phyloP scores from a whole-genome alignment of 2,113 vertebrate genomes.

The Micronycteris hirsuta region DNA sequence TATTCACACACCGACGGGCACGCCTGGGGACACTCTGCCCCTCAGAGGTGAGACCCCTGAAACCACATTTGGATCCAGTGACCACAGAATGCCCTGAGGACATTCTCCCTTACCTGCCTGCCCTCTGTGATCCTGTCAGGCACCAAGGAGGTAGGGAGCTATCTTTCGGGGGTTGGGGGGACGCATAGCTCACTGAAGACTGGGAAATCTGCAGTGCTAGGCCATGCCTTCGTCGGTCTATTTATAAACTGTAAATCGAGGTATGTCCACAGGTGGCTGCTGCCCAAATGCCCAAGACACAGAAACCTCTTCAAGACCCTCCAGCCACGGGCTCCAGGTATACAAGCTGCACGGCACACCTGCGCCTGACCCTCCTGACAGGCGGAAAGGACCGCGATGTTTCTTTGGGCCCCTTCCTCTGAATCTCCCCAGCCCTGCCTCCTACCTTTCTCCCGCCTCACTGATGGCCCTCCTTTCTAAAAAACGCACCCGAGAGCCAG shows the following conservation, averaged over 20 bases:
- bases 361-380: too few species aligned
- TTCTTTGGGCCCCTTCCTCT: not conserved
- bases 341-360: not conserved
- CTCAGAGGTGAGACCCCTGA: not conserved
- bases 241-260: not conserved
- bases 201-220: not conserved
- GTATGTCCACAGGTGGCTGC: not conserved
- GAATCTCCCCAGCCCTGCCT: not conserved
- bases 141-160: not conserved
- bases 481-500: slow-evolving; percentile 19
- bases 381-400: not conserved
- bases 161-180: not conserved
- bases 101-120: not conserved
- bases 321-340: not conserved
- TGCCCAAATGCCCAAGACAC: not conserved
- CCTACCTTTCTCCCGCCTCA: not conserved
- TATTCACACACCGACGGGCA: fast-evolving
- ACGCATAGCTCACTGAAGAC: not conserved
- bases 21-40: fast-evolving
- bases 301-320: not conserved
- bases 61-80: not conserved
- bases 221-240: not conserved
- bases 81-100: not conserved
- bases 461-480: slow-evolving; percentile 19
- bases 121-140: not conserved